phyloP scores from a whole-genome alignment of 2,797 vertebrate genomes.

The Lutjanus campechanus region DNA sequence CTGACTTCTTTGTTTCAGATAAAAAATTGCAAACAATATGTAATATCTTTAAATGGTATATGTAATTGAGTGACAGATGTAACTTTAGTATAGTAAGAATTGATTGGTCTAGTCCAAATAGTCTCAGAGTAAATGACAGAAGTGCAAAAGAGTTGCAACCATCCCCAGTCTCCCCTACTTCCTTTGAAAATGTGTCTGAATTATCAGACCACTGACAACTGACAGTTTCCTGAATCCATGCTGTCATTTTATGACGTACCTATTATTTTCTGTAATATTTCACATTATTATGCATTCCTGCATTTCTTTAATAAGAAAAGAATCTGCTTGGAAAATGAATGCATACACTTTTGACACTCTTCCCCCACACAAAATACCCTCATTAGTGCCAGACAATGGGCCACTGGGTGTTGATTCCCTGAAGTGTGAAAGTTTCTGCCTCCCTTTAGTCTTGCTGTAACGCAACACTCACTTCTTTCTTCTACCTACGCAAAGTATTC shows the following conservation, averaged over 20 bases:
- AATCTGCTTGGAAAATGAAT: slow-evolving; percentile 22
- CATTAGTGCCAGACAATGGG: slow-evolving; percentile 62
- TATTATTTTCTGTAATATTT: not conserved
- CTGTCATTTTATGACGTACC: not conserved
- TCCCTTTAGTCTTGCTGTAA: slow-evolving; percentile 47
- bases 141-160: too few species aligned
- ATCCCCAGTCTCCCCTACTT: not conserved
- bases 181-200: not conserved
- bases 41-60: too few species aligned
- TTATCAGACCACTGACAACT: not conserved
- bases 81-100: too few species aligned
- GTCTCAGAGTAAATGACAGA: too few species aligned
- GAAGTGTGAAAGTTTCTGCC: slow-evolving; percentile 55
- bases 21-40: too few species aligned
- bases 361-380: slow-evolving; percentile 43
- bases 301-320: slow-evolving; percentile 7
- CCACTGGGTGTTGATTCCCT: slow-evolving; percentile 51
- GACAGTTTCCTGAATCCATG: not conserved
- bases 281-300: not conserved
- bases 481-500: slow-evolving; percentile 51
- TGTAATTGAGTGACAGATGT: too few species aligned
- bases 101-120: too few species aligned
- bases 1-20: too few species aligned
- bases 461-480: slow-evolving; percentile 53
- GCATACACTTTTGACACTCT: slow-evolving; percentile 30